These are phyloP conservation scores for Plecotus auritus DNA, from an alignment of 2,113 vertebrate species.

Conservation along the genomic window DNA sequence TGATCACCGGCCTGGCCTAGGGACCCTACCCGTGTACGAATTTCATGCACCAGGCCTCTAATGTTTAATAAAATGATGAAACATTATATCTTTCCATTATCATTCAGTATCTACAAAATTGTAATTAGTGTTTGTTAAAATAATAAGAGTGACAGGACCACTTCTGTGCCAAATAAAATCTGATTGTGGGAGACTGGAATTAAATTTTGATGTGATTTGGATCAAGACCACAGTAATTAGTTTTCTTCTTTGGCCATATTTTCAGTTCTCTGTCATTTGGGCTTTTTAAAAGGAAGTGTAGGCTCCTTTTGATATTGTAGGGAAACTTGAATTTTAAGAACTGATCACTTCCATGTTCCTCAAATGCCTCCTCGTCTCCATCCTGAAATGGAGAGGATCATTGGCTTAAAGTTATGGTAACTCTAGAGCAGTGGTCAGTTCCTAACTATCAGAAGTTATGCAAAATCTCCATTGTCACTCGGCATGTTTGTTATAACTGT, in stretches of 20 bases:
- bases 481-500: background rate
- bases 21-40: no score
- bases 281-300: background rate
- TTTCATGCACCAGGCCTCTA: no score
- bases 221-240: background rate
- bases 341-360: background rate
- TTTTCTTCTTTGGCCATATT: slow-evolving; percentile 13
- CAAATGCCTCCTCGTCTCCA: background rate
- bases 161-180: slow-evolving; percentile 27
- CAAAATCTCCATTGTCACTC: background rate
- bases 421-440: background rate
- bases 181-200: slow-evolving; percentile 22
- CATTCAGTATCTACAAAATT: slow-evolving; percentile 8
- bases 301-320: background rate
- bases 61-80: slow-evolving; percentile 32
- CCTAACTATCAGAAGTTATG: background rate
- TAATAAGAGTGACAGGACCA: slow-evolving; percentile 20
- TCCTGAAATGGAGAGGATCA: background rate
- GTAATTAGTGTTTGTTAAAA: slow-evolving; percentile 43
- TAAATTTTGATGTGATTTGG: slow-evolving; percentile 51
- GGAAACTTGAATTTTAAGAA: background rate
- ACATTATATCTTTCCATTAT: slow-evolving; percentile 15
- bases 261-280: background rate
- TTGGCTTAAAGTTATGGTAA: background rate
- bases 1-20: no score